Evolutionary conservation across 92 coral and sea anemone species (phyloP), one percentile per base, ranked within the genome.

Genomic region (Epizoanthus stellaris): DNA sequence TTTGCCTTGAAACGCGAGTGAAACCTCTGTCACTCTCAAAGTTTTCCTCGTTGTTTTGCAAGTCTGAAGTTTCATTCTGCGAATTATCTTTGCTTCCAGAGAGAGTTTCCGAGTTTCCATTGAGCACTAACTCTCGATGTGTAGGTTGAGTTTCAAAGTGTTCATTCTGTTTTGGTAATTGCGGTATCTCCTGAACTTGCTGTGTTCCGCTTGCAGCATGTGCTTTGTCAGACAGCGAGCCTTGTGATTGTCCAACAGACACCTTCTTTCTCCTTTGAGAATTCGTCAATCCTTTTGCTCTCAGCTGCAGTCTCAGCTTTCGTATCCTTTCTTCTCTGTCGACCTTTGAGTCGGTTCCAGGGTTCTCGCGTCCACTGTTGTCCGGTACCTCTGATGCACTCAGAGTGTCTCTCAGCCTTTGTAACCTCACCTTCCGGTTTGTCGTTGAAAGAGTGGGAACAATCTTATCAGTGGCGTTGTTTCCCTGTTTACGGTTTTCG

Each of bases 241-340:
- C 21, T 5, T 43, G 59, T 52, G 56, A 11, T 52, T 52, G 56
- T 12, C 14, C 56, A 52, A 10, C 14, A 7, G 34, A 15, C 70
- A 20, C 65, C 53, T 45, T 62, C 58, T 63, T 79, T 61, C 10
- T 21, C 21, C 83, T 57, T 62, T 63, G 83, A 15, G 83, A 79
- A 12, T 79, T 79, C 12, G 83, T 79, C 16, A 79, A 63, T 12
- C 83, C 83, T 61, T 63, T 79, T 7, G 71, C 83, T 21, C 83
- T 79, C 59, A 79, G 83, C 9, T 79, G 56, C 6, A 42, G 43
- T 36, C 83, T 79, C 72, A 79, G 14, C 45, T 67, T 79, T 20
- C 83, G 71, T 62, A 79, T 61, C 39, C 83, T 42, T 45, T 79
- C 83, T 4, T 79, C 83, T 15, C 72, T 79, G 58, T 79, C 83